Evolutionary conservation across 2,113 vertebrate species (phyloP), one percentile per base, ranked within the genome.

Genomic region (Columba janthina): DNA sequence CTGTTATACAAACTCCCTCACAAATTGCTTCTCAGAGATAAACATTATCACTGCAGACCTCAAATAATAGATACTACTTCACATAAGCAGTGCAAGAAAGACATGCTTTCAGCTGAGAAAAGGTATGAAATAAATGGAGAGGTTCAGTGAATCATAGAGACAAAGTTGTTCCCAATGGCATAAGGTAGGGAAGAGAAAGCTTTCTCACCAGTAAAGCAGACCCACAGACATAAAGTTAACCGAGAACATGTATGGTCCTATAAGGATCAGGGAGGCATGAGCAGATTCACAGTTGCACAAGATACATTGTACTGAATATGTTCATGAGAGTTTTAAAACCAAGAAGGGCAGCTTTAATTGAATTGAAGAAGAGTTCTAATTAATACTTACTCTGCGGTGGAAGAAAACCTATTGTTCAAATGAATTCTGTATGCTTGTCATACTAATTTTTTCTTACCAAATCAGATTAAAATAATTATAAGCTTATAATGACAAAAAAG

Each of bases 381-480:
- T 96, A 93, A 95, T 94, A 94, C 48, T 85, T 94, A 60, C 26
- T 92, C 65, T 84, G 73, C 71, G 61, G 53, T 82, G 28, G 84
- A 95, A 87, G 84, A 93, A 93, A 91, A 78, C 8, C 44, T 90
- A 92, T 94, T 96, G 94, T 96, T 91, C 69, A 90, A 90, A 95
- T 92, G 40, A 92, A 95, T 92, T 89, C 65, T 92, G 92, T 92
- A 78, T 78, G 83, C 70, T 78, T 95, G 88, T 93, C 88, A 93
- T 69, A 89, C 58, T 78, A 71, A 34, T 71, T 96, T 97, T 88
- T 95, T 72, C 80, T 92, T 81, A 89, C 80, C 65, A 86, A 90
- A 96, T 95, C 88, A 96, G 90, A 96, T 95, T 97, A 95, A 57
- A 92, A 82, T 74, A 97, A 93, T 93, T 95, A 93, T 86, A 95